Evolutionary conservation across 2,797 vertebrate genomes (phyloP).

Genomic region (Myripristis murdjan): DNA sequence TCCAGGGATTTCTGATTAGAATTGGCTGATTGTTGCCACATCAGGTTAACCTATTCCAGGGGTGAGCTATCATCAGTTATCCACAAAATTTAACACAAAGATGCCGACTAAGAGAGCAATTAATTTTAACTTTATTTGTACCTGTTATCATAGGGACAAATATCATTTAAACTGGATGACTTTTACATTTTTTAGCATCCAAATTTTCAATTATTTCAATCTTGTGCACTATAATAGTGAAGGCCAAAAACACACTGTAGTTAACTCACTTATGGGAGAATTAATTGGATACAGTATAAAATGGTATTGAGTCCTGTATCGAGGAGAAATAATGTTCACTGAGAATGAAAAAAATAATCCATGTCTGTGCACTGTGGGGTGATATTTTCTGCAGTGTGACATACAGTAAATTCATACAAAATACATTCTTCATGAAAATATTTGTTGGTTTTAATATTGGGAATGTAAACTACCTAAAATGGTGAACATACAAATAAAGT

Average conservation of each 20-base stretch:
- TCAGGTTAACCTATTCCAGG: constrained; percentile 4
- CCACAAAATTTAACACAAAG: constrained; percentile 18
- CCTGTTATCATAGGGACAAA: constrained; percentile 22
- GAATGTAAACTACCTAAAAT: constrained; percentile 74
- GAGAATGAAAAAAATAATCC: constrained; percentile 16
- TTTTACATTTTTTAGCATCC: constrained; percentile 36
- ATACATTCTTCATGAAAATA: constrained; percentile 49
- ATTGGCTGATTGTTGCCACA: constrained; percentile 17
- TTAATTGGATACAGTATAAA: constrained; percentile 15
- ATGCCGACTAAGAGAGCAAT: constrained; percentile 12
- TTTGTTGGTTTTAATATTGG: constrained; percentile 65
- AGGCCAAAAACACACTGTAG: constrained; percentile 19
- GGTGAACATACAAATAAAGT: constrained; percentile 48
- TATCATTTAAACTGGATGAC: constrained; percentile 25
- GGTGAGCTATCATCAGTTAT: constrained; percentile 11
- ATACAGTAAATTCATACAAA: too few species aligned
- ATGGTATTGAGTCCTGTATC: constrained; percentile 40
- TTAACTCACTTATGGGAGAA: constrained; percentile 24
- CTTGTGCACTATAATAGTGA: constrained; percentile 36
- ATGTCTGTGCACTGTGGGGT: constrained; percentile 42
- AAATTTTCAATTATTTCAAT: constrained; percentile 26
- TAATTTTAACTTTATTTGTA: constrained; percentile 32
- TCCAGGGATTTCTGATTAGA: constrained; percentile 44
- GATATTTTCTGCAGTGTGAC: constrained; percentile 38
- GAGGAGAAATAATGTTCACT: constrained; percentile 38